Conservation (phyloP, 1,140 invertebrate genomes). For the Cotesia chilonis region DNA sequence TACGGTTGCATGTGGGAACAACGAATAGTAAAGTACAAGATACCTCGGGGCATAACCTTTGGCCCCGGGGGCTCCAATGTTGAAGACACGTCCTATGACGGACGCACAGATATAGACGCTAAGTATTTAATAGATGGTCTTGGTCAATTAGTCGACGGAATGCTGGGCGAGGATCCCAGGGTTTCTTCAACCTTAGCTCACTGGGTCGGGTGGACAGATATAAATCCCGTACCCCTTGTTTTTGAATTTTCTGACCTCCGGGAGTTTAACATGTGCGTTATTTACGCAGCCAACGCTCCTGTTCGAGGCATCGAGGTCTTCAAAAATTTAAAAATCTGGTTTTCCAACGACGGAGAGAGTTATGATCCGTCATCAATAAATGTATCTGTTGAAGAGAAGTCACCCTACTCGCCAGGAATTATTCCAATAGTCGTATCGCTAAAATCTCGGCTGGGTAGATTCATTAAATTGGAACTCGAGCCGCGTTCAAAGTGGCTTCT, state of each 20-base stretch:
- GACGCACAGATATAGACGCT: constrained; percentile 70
- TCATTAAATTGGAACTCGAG: constrained; percentile 79
- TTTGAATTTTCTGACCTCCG: constrained; percentile 83
- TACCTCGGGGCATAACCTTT: constrained; percentile 68
- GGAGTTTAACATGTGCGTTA: constrained; percentile 78
- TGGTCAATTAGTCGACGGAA: constrained; percentile 82
- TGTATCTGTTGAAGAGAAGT: constrained; percentile 49
- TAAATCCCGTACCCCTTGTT: constrained; percentile 71
- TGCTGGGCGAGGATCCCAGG: constrained; percentile 54
- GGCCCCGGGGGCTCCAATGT: constrained; percentile 79
- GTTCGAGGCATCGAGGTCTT: constrained; percentile 79
- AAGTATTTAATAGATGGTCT: constrained; percentile 75
- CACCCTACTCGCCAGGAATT: constrained; percentile 30
- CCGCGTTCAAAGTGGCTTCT: constrained; percentile 89
- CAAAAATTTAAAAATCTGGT: constrained; percentile 75
- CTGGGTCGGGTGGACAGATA: constrained; percentile 91
- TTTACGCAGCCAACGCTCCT: constrained; percentile 81
- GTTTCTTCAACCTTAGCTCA: constrained; percentile 43
- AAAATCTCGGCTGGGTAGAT: constrained; percentile 77
- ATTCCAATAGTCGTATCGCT: constrained; percentile 53
- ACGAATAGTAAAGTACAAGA: constrained; percentile 72
- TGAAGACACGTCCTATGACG: constrained; percentile 92
- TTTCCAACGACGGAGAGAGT: constrained; percentile 80
- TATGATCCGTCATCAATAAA: constrained; percentile 69
- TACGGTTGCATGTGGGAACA: constrained; percentile 87